Evolutionary conservation across 2,888 invertebrate species (phyloP).

Genomic region (Tenthredo distinguenda): DNA sequence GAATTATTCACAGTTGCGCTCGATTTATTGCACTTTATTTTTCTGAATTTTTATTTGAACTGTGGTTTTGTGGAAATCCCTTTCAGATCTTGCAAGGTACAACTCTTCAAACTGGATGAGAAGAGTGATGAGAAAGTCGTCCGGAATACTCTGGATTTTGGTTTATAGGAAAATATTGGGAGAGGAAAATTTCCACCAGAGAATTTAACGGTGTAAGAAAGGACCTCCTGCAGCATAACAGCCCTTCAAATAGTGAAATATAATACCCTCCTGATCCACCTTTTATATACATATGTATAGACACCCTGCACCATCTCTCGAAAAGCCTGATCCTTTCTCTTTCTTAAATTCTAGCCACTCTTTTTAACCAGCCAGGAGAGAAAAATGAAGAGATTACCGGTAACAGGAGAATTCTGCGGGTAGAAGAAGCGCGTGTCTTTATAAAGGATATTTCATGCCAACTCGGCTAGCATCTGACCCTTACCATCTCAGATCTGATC

Average conservation of each 20-base stretch:
- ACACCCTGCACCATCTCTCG: not conserved
- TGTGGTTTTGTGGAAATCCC: not conserved
- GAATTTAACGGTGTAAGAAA: not conserved
- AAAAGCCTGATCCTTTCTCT: not conserved
- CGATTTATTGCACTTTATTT: not conserved
- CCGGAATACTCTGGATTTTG: not conserved
- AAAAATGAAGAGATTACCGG: slow-evolving; percentile 1
- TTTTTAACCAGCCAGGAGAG: not conserved
- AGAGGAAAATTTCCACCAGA: not conserved
- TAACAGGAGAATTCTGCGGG: not conserved
- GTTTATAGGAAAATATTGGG: not conserved
- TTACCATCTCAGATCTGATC: not conserved
- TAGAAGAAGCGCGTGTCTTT: not conserved
- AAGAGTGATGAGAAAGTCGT: not conserved
- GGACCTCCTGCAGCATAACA: not conserved
- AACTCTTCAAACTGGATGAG: not conserved
- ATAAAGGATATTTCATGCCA: not conserved
- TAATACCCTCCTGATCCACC: not conserved
- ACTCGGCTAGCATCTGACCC: not conserved
- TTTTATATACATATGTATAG: not conserved
- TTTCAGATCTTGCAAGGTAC: not conserved
- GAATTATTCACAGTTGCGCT: no score
- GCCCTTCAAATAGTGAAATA: slow-evolving; percentile 9
- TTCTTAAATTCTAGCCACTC: not conserved
- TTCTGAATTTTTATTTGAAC: not conserved